Evolutionary conservation across 2,888 invertebrate genomes (phyloP).

Genomic region (Octodonta nipae): DNA sequence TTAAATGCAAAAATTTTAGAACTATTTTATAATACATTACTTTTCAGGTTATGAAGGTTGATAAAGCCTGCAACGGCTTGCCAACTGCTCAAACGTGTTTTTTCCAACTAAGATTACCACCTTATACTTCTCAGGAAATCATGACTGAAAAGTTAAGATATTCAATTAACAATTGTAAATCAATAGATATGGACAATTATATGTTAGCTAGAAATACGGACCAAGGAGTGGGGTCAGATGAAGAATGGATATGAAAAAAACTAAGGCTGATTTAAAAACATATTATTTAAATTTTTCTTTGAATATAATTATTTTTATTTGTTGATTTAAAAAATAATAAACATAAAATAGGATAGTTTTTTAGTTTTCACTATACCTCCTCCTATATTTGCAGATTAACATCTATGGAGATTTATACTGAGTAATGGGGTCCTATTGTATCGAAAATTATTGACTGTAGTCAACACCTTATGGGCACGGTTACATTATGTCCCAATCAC

Average conservation of each 20-base stretch:
- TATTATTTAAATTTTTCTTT: slow-evolving; percentile 3
- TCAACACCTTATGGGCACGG: too few species aligned
- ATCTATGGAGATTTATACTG: too few species aligned
- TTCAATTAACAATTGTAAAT: slow-evolving; percentile 52
- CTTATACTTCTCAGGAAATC: slow-evolving; percentile 44
- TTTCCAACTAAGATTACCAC: slow-evolving; percentile 50
- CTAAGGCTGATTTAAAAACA: slow-evolving; percentile 7
- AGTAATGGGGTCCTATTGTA: too few species aligned
- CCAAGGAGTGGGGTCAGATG: slow-evolving; percentile 36
- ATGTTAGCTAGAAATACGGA: slow-evolving; percentile 49
- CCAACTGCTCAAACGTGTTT: slow-evolving; percentile 52
- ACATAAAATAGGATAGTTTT: too few species aligned
- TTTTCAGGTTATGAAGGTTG: slow-evolving; percentile 42
- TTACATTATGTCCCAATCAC: too few species aligned
- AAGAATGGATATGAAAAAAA: slow-evolving; percentile 30
- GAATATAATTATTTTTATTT: neutral
- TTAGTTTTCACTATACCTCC: too few species aligned
- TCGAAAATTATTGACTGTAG: too few species aligned
- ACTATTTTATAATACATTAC: too few species aligned
- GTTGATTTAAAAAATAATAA: neutral
- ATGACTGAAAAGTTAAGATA: slow-evolving; percentile 49
- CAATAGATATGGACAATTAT: slow-evolving; percentile 57
- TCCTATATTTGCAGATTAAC: too few species aligned
- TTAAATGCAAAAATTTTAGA: slow-evolving; percentile 5
- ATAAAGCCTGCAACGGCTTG: slow-evolving; percentile 43